Conservation (phyloP, 1,140 invertebrate species). For the Drosophila bocki region DNA sequence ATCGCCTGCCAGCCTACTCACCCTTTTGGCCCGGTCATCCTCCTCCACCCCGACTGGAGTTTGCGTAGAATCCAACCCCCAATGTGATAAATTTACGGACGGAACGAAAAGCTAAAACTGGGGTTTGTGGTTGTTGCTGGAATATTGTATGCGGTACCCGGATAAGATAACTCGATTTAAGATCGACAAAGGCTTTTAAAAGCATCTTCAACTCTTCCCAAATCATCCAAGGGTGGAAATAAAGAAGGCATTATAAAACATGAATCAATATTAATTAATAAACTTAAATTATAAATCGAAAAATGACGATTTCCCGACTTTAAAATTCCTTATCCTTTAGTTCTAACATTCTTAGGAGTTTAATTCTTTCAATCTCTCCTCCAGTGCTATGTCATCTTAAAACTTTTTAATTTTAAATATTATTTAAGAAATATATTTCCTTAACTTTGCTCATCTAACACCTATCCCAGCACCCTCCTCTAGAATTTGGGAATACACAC, state of each 20-base stretch:
- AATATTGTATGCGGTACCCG: constrained; percentile 20
- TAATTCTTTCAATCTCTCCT: neutral
- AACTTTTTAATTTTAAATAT: neutral
- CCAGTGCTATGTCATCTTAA: neutral
- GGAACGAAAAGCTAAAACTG: constrained; percentile 13
- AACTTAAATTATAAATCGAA: neutral
- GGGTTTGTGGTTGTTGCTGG: constrained; percentile 29
- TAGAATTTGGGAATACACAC: neutral
- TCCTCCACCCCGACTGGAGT: constrained; percentile 34
- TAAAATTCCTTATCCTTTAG: neutral
- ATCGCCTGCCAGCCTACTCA: constrained; percentile 64
- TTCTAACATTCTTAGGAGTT: neutral
- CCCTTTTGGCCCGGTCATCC: constrained; percentile 10
- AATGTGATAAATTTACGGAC: constrained; percentile 40
- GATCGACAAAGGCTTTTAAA: constrained; percentile 2
- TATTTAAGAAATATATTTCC: too few species aligned
- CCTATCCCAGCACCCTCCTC: neutral
- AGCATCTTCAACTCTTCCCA: neutral
- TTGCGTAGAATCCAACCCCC: constrained; percentile 66
- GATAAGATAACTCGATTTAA: constrained; percentile 24
- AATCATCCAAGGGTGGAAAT: neutral
- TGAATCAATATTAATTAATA: neutral
- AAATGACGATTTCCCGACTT: neutral
- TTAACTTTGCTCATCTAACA: too few species aligned
- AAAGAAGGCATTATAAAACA: neutral